Evolutionary conservation across 2,888 invertebrate species (phyloP).

Genomic region (Volucella inanis): DNA sequence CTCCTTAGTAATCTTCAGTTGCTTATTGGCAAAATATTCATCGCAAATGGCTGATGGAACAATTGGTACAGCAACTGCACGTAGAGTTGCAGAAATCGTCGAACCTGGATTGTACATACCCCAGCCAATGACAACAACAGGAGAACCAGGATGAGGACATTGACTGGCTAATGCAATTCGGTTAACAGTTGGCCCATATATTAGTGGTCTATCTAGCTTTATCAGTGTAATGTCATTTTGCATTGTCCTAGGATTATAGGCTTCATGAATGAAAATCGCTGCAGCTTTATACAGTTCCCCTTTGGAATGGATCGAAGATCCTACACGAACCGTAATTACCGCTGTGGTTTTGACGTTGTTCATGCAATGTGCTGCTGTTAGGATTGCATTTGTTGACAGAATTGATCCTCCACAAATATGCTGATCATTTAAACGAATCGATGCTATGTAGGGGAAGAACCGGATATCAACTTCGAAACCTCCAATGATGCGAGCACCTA

Average conservation of each 20-base stretch:
- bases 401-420: slow-evolving; percentile 32
- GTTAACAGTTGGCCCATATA: slow-evolving; percentile 14
- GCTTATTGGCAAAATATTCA: neutral
- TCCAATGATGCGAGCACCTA: slow-evolving; percentile 7
- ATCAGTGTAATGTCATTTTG: slow-evolving; percentile 18
- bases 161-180: neutral
- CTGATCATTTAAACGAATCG: slow-evolving; percentile 9
- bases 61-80: slow-evolving; percentile 11
- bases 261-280: neutral
- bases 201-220: neutral
- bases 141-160: slow-evolving; percentile 14
- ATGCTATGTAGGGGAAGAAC: slow-evolving; percentile 9
- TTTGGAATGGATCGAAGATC: neutral
- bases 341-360: neutral
- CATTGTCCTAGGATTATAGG: neutral
- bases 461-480: slow-evolving; percentile 1
- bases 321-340: slow-evolving; percentile 7
- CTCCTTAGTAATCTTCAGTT: neutral
- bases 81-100: neutral
- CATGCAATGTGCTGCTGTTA: slow-evolving; percentile 32
- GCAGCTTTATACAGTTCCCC: neutral
- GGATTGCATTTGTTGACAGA: slow-evolving; percentile 4
- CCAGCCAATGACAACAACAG: slow-evolving; percentile 24
- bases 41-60: neutral
- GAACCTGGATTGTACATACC: neutral